Conservation (phyloP, 2,888 invertebrate species). For the Lymantria monacha region DNA sequence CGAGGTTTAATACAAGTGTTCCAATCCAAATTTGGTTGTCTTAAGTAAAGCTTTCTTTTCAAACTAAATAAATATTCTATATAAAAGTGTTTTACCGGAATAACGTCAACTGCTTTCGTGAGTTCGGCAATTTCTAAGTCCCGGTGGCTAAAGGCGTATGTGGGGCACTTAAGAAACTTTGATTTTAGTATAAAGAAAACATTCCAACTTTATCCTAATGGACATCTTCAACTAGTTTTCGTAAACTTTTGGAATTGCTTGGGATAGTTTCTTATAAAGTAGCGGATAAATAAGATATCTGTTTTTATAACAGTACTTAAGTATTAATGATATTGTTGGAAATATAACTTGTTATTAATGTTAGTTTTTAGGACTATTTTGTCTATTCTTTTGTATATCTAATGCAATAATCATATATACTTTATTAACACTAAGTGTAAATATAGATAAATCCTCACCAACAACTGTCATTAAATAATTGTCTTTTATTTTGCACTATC, state of each 20-base stretch:
- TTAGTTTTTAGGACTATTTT: too few species aligned
- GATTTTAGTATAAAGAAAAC: slow-evolving; percentile 38
- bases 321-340: slow-evolving; percentile 4
- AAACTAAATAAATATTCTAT: slow-evolving; percentile 26
- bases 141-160: slow-evolving; percentile 19
- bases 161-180: slow-evolving; percentile 34
- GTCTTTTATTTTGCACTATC: too few species aligned
- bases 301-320: slow-evolving; percentile 5
- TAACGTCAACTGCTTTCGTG: slow-evolving; percentile 20
- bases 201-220: slow-evolving; percentile 24
- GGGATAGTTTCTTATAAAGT: slow-evolving; percentile 31
- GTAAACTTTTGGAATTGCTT: slow-evolving; percentile 28
- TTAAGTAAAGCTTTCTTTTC: too few species aligned
- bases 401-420: too few species aligned
- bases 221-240: slow-evolving; percentile 26
- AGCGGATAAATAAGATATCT: slow-evolving; percentile 21
- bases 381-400: too few species aligned
- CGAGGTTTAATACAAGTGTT: too few species aligned
- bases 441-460: too few species aligned
- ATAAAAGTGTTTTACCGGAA: slow-evolving; percentile 17
- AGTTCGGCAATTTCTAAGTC: slow-evolving; percentile 26
- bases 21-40: too few species aligned
- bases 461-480: too few species aligned
- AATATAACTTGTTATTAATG: too few species aligned
- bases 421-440: too few species aligned